These are phyloP conservation scores for Chironomus striatipennis DNA, from an alignment of 1,140 invertebrate genomes.

Conservation along the genomic window DNA sequence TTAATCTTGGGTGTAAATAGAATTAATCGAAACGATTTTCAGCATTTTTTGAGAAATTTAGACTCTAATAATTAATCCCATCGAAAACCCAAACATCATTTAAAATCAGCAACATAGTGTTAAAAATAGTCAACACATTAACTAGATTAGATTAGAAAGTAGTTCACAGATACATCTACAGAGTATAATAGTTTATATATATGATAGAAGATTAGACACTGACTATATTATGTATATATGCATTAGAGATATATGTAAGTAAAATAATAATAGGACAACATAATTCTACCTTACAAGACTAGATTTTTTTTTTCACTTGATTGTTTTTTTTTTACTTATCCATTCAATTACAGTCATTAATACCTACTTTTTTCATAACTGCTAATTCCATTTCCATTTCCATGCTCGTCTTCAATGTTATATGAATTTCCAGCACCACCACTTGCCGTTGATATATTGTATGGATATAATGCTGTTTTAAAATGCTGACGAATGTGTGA, in stretches of 20 bases:
- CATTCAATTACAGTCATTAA: slow-evolving; percentile 25
- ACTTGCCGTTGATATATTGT: slow-evolving; percentile 38
- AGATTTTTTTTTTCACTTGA: too few relatives aligned
- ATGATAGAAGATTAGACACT: background rate
- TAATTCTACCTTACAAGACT: background rate
- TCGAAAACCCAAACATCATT: too few relatives aligned
- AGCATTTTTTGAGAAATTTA: too few relatives aligned
- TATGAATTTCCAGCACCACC: slow-evolving; percentile 34
- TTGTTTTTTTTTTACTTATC: background rate
- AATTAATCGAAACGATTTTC: too few relatives aligned
- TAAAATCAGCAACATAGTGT: too few relatives aligned
- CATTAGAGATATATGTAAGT: background rate
- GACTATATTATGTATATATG: background rate
- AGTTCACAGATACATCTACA: too few relatives aligned
- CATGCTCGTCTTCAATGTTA: slow-evolving; percentile 30
- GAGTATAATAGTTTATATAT: too few relatives aligned
- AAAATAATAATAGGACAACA: background rate
- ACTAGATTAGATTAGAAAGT: too few relatives aligned
- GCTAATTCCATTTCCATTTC: slow-evolving; percentile 32
- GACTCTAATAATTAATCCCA: too few relatives aligned
- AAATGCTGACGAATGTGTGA: slow-evolving; percentile 35
- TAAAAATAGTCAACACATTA: too few relatives aligned
- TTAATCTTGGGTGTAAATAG: too few relatives aligned
- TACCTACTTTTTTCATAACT: slow-evolving; percentile 38
- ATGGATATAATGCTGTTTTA: slow-evolving; percentile 37